A percentile compares a stretch with the other conserved stretches of the same genome.
These are phyloP conservation scores for Anhinga rufa DNA, from an alignment of 2,113 vertebrate genomes.

Conservation along the genomic window DNA sequence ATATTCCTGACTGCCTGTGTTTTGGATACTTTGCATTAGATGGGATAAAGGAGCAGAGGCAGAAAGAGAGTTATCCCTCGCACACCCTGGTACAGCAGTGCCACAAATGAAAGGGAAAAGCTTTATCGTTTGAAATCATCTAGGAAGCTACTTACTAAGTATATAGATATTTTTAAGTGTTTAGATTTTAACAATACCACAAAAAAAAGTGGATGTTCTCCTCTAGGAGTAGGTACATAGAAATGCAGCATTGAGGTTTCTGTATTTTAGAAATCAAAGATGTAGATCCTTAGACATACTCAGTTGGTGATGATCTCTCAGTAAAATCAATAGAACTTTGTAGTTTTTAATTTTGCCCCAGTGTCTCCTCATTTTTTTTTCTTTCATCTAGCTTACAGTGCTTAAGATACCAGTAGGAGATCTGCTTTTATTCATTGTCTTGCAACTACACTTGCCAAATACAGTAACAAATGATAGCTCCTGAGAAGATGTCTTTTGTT, in stretches of 20 bases:
- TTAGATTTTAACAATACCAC: background rate
- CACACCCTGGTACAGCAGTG: background rate
- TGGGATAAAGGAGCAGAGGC: background rate
- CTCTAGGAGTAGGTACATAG: background rate
- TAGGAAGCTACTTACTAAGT: background rate
- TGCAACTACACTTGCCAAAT: background rate
- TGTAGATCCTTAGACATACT: background rate
- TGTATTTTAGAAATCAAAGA: background rate
- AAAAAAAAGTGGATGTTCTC: background rate
- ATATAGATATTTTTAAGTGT: background rate
- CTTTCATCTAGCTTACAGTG: background rate
- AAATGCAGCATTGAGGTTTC: background rate
- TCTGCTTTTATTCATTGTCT: background rate
- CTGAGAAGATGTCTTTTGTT: background rate
- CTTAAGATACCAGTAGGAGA: background rate
- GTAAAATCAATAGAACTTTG: background rate
- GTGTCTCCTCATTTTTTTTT: background rate
- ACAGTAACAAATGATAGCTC: background rate
- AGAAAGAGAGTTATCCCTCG: background rate
- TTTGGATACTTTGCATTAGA: background rate
- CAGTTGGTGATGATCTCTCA: background rate
- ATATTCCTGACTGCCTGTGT: background rate
- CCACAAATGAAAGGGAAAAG: background rate
- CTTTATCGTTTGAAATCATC: background rate
- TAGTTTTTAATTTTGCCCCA: background rate